Evolutionary conservation across 2,888 invertebrate species (phyloP).

Genomic region (Eupeodes latifasciatus): DNA sequence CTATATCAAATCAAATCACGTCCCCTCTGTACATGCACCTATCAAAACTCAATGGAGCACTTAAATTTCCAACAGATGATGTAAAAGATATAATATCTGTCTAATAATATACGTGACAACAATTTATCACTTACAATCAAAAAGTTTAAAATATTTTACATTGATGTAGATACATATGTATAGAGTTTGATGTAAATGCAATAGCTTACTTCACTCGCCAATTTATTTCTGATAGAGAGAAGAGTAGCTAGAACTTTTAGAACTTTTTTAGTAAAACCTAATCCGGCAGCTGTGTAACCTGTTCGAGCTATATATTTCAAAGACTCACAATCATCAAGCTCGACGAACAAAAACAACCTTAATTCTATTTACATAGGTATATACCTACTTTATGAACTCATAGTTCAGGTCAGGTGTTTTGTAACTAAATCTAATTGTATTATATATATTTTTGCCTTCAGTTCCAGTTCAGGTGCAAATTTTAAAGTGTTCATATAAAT

Average conservation of each 20-base stretch:
- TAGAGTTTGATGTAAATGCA: not conserved
- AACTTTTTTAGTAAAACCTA: slow-evolving; percentile 7
- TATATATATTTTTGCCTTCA: slow-evolving; percentile 52
- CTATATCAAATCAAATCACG: slow-evolving; percentile 23
- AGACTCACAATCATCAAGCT: not conserved
- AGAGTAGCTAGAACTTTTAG: slow-evolving; percentile 2
- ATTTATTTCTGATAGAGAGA: not conserved
- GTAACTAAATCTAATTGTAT: slow-evolving; percentile 63
- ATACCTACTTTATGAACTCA: slow-evolving; percentile 21
- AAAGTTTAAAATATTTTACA: slow-evolving; percentile 24
- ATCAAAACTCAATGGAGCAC: slow-evolving; percentile 5
- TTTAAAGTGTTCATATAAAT: slow-evolving; percentile 26
- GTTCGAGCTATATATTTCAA: slow-evolving; percentile 5
- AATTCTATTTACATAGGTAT: too few species aligned
- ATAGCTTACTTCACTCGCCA: not conserved
- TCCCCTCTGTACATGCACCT: not conserved
- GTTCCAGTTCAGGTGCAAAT: slow-evolving; percentile 39
- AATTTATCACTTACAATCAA: slow-evolving; percentile 41
- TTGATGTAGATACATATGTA: too few species aligned
- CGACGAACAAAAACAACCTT: not conserved
- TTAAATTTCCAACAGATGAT: slow-evolving; percentile 35
- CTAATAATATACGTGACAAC: slow-evolving; percentile 51
- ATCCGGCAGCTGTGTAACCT: slow-evolving; percentile 57
- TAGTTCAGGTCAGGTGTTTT: slow-evolving; percentile 58
- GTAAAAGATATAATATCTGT: slow-evolving; percentile 35